phyloP scores from a whole-genome alignment of 2,888 invertebrate species.

The Lasioglossum leucozonium region DNA sequence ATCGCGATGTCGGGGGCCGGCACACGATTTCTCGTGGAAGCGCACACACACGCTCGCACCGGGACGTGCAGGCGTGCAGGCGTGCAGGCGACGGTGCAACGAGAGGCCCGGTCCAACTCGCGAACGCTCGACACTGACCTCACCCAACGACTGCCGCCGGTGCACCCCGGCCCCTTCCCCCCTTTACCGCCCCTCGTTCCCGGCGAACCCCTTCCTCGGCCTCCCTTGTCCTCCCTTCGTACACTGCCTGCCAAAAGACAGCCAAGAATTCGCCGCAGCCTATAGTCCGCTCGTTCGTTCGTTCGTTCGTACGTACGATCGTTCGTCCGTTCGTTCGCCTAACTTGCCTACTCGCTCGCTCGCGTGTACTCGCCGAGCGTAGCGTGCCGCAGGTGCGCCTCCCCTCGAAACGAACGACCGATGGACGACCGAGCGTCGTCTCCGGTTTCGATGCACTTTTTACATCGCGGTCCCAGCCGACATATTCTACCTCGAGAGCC shows the following conservation, averaged over 20 bases:
- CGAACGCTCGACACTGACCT: slow-evolving; percentile 84
- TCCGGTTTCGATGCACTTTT: background rate
- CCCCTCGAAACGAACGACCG: background rate
- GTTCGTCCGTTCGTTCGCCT: background rate
- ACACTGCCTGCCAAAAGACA: slow-evolving; percentile 83
- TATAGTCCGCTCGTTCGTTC: slow-evolving; percentile 66
- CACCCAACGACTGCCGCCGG: slow-evolving; percentile 81
- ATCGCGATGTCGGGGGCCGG: slow-evolving; percentile 13
- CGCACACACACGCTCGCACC: slow-evolving; percentile 22
- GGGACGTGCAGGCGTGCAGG: slow-evolving; percentile 40
- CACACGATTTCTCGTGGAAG: slow-evolving; percentile 33
- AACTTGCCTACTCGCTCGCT: slow-evolving; percentile 31
- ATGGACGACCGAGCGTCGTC: slow-evolving; percentile 12
- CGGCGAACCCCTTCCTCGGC: slow-evolving; percentile 42
- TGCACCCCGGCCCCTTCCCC: slow-evolving; percentile 47
- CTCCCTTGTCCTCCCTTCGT: slow-evolving; percentile 64
- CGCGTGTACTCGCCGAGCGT: slow-evolving; percentile 55
- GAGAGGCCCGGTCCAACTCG: slow-evolving; percentile 83
- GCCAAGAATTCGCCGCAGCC: slow-evolving; percentile 77
- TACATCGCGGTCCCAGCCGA: slow-evolving; percentile 12
- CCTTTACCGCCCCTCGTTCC: background rate
- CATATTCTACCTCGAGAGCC: background rate
- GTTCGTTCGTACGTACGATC: background rate
- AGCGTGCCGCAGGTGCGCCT: slow-evolving; percentile 60
- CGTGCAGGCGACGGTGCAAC: slow-evolving; percentile 66